A percentile compares a stretch with the other conserved stretches of the same genome.
These are phyloP conservation scores for Cantharis rufa DNA, from an alignment of 2,888 invertebrate species.

Conservation along the genomic window DNA sequence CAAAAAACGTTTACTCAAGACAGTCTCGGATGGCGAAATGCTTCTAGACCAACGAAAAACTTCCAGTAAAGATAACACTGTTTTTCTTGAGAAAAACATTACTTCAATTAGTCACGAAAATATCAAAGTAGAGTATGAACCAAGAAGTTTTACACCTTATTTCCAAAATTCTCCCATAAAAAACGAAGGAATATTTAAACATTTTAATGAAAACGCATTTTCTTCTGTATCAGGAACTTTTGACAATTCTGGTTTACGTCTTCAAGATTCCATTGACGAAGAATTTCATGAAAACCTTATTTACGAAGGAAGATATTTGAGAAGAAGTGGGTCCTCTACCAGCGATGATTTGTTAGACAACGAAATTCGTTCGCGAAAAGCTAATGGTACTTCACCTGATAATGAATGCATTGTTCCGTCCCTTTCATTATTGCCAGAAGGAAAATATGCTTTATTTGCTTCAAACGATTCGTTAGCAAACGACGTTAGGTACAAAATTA, in stretches of 20 bases:
- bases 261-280: constrained; percentile 63
- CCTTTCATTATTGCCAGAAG: constrained; percentile 54
- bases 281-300: constrained; percentile 83
- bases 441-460: constrained; percentile 72
- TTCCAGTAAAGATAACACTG: constrained; percentile 56
- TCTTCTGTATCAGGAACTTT: constrained; percentile 46
- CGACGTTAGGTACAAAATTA: constrained; percentile 60
- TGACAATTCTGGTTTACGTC: constrained; percentile 43
- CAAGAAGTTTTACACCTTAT: constrained; percentile 45
- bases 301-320: constrained; percentile 71
- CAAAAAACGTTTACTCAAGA: constrained; percentile 67
- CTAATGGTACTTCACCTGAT: constrained; percentile 51
- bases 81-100: constrained; percentile 54
- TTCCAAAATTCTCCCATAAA: constrained; percentile 64
- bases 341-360: constrained; percentile 49
- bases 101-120: constrained; percentile 69
- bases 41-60: constrained; percentile 63
- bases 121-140: constrained; percentile 50
- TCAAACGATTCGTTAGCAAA: constrained; percentile 85
- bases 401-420: constrained; percentile 59
- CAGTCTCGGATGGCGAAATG: constrained; percentile 81
- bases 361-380: constrained; percentile 32
- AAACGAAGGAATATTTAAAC: constrained; percentile 62
- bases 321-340: constrained; percentile 62
- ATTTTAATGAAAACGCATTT: constrained; percentile 48